Base-by-base conservation (phyloP, 1,140 invertebrate genomes). In the Triops cancriformis region DNA sequence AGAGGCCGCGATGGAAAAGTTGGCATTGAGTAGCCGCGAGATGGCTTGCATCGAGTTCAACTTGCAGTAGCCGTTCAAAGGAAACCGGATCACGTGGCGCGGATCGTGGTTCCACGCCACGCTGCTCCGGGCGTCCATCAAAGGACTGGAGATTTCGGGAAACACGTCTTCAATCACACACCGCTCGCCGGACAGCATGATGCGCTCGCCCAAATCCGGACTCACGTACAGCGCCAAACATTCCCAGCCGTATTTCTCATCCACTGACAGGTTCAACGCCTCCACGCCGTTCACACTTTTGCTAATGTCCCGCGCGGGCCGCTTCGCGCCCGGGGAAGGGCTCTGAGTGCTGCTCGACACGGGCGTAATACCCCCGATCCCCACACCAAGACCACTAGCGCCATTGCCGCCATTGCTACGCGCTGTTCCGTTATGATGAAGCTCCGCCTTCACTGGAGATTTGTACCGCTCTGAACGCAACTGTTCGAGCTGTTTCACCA, bases 21-120 rank as follows among this genome's bases (percentile, higher is more conserved):
- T 90, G 78, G 90, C 87, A 84, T 95, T 95, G n/a, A 96, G 86
- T 27, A 97, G 88, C 82, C 94, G 89, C 79, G 92, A 92, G 79
- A 96, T 92, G 37, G 94, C 93, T 85, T 96, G 93, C 45, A 96
- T 89, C 14, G 94, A 95, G 83, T 95, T 96, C 28, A 97, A 85
- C 83, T 96, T 96, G 85, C 93, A 96, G 84, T 94, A 96, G 79
- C 94, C 94, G 84, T 97, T 97, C 12, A 97, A 85, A 1, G 94
- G 94, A 83, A 96, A 96, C 72, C 95, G 87, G 75, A 96, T 94
- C 11, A 96, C 92, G 85, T 94, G 93, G 43, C 91, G 88, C 64
- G 90, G 89, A 84, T 96, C 94, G 79, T 91, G 89, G 81, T 93
- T 93, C 91, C 93, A 95, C 26, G 92, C 89, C 31, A 91, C 92